These are phyloP conservation scores for Tetragonula clypearis DNA, from an alignment of 1,140 invertebrate species.

Conservation along the genomic window DNA sequence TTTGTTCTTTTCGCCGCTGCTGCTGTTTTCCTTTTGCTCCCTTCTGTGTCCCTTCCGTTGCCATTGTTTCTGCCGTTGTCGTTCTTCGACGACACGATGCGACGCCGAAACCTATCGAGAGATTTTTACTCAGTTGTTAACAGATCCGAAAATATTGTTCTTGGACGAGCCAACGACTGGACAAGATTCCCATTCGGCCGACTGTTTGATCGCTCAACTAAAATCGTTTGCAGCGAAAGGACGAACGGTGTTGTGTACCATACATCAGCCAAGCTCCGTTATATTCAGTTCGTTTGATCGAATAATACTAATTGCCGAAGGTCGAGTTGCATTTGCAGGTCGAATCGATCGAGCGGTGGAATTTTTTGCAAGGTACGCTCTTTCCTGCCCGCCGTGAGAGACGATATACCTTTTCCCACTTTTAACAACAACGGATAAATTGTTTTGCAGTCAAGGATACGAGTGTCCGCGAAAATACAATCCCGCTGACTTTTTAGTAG, in stretches of 20 bases:
- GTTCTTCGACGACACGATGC: not conserved
- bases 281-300: constrained; percentile 94
- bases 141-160: constrained; percentile 95
- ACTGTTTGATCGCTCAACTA: constrained; percentile 91
- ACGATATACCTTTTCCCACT: not conserved
- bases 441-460: constrained; percentile 86
- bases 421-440: not conserved
- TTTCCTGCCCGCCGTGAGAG: no score
- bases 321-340: constrained; percentile 94
- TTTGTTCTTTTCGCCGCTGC: not conserved
- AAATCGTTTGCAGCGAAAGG: constrained; percentile 85
- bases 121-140: constrained; percentile 87
- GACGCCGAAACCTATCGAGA: not conserved
- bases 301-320: constrained; percentile 93
- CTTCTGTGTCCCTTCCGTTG: no score
- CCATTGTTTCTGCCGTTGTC: not conserved
- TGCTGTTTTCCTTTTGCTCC: not conserved
- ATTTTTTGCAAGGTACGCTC: constrained; percentile 89
- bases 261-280: constrained; percentile 98
- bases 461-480: constrained; percentile 92
- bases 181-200: constrained; percentile 95
- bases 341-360: constrained; percentile 86
- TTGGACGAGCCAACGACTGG: constrained; percentile 98
- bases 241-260: constrained; percentile 96
- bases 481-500: constrained; percentile 96